These are phyloP conservation scores for Araneus ventricosus DNA, from an alignment of 1,140 invertebrate genomes.

Conservation along the genomic window DNA sequence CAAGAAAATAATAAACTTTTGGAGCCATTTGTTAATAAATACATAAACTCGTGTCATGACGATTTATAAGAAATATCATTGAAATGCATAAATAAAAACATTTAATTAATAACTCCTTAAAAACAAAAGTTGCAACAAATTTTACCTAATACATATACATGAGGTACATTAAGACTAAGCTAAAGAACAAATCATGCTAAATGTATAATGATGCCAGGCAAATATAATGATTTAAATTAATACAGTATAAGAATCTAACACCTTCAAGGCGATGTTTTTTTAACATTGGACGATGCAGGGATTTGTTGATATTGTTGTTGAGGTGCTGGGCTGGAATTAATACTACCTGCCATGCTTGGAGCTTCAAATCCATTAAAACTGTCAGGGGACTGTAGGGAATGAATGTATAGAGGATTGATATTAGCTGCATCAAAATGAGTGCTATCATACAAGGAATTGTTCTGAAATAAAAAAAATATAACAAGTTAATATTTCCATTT, in stretches of 20 bases:
- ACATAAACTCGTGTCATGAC: not conserved
- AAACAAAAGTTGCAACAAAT: not conserved
- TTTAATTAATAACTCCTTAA: not conserved
- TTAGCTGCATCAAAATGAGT: slow-evolving; percentile 86
- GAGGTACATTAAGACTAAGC: slow-evolving; percentile 15
- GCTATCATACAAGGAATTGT: slow-evolving; percentile 88
- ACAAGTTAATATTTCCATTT: not conserved
- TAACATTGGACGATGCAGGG: slow-evolving; percentile 34
- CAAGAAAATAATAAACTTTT: too few relatives aligned
- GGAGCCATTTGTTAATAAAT: not conserved
- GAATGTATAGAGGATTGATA: slow-evolving; percentile 86
- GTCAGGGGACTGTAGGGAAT: slow-evolving; percentile 88
- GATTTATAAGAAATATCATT: not conserved
- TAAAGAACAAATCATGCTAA: not conserved
- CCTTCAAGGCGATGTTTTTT: slow-evolving; percentile 60
- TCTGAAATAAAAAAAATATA: slow-evolving; percentile 83
- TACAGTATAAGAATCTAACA: not conserved
- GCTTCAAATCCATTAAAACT: slow-evolving; percentile 83
- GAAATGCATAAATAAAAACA: not conserved
- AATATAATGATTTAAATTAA: not conserved
- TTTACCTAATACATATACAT: not conserved
- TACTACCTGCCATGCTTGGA: slow-evolving; percentile 76
- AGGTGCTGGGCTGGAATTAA: slow-evolving; percentile 76
- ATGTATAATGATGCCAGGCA: not conserved
- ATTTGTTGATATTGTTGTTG: slow-evolving; percentile 80